Evolutionary conservation across 1,140 invertebrate genomes (phyloP).

Genomic region (Penaeus vannamei): DNA sequence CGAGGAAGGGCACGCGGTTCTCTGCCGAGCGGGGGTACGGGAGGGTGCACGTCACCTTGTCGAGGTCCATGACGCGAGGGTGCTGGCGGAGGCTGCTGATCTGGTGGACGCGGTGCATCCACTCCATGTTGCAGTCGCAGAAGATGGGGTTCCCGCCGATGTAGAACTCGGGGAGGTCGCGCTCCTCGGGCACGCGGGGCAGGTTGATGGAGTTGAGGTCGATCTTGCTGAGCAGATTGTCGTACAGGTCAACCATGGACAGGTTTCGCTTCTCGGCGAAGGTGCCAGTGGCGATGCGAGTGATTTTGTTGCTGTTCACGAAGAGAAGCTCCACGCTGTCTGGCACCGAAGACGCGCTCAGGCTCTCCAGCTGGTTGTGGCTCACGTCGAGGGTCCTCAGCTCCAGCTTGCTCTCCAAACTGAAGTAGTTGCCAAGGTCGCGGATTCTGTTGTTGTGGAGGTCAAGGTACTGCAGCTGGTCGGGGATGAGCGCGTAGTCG

Average conservation of each 20-base stretch:
- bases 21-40: slow-evolving; percentile 86
- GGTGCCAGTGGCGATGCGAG: slow-evolving; percentile 84
- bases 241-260: slow-evolving; percentile 89
- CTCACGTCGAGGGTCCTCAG: slow-evolving; percentile 82
- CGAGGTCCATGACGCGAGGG: slow-evolving; percentile 90
- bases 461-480: slow-evolving; percentile 90
- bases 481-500: slow-evolving; percentile 90
- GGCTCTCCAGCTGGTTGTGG: slow-evolving; percentile 86
- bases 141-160: slow-evolving; percentile 91
- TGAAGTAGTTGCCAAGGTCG: slow-evolving; percentile 88
- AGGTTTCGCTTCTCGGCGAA: slow-evolving; percentile 88
- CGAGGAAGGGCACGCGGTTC: slow-evolving; percentile 83
- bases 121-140: slow-evolving; percentile 94
- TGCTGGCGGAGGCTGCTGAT: slow-evolving; percentile 84
- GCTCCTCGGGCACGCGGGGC: slow-evolving; percentile 68
- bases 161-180: slow-evolving; percentile 86
- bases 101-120: slow-evolving; percentile 89
- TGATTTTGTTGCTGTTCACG: slow-evolving; percentile 91
- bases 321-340: slow-evolving; percentile 90
- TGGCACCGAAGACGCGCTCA: slow-evolving; percentile 86
- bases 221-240: slow-evolving; percentile 86
- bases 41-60: slow-evolving; percentile 91
- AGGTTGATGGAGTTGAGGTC: slow-evolving; percentile 83
- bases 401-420: slow-evolving; percentile 79
- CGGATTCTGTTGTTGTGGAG: slow-evolving; percentile 91